Conservation (phyloP, 2,888 invertebrate genomes). For the Pseudococcus longispinus region DNA sequence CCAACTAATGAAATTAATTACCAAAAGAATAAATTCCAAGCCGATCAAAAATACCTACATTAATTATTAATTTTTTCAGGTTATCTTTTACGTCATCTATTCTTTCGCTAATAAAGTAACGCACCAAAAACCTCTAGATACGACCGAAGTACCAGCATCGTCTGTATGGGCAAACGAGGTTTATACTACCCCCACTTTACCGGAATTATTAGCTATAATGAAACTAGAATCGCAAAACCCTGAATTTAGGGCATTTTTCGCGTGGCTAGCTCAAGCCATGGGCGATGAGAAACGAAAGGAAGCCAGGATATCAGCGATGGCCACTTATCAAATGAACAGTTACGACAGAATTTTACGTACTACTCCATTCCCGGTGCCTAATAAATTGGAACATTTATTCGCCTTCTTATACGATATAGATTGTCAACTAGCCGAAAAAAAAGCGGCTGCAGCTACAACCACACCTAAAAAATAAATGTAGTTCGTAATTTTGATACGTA, state of each 20-base stretch:
- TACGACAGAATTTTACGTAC: constrained; percentile 11
- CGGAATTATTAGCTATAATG: constrained; percentile 8
- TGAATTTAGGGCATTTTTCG: constrained; percentile 24
- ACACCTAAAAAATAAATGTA: background rate
- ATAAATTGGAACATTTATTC: background rate
- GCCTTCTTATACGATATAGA: constrained; percentile 1
- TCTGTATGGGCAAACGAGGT: background rate
- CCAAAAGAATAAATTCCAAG: too few relatives aligned
- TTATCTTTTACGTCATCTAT: background rate
- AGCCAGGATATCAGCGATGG: background rate
- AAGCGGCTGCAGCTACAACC: background rate
- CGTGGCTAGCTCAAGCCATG: constrained; percentile 15
- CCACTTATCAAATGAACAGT: background rate
- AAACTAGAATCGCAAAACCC: constrained; percentile 25
- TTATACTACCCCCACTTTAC: constrained; percentile 9
- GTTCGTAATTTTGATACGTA: background rate
- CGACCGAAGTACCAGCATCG: background rate
- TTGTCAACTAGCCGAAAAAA: background rate
- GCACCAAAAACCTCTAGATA: background rate
- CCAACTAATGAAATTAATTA: too few relatives aligned
- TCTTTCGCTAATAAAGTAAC: constrained; percentile 42
- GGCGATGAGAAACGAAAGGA: constrained; percentile 10
- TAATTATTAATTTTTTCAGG: constrained; percentile 2
- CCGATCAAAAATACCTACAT: too few relatives aligned
- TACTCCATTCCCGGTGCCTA: background rate